Evolutionary conservation across 2,113 vertebrate species (phyloP).

Genomic region (Procavia capensis): DNA sequence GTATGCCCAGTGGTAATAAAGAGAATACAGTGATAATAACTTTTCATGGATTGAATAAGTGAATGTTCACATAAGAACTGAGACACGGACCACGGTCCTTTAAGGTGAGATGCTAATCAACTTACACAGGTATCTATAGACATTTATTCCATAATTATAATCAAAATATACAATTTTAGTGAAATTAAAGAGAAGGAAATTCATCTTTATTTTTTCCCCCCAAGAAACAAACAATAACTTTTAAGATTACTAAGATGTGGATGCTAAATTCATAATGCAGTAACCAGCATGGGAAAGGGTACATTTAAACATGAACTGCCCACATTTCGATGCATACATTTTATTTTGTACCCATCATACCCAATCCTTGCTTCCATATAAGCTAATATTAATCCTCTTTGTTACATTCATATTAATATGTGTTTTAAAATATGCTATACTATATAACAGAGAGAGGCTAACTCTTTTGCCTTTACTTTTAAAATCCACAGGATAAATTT

Average conservation of each 20-base stretch:
- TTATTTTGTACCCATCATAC: not conserved
- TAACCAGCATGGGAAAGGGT: not conserved
- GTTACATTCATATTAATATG: slow-evolving; percentile 27
- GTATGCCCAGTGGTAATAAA: not conserved
- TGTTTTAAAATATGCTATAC: not conserved
- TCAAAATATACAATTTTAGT: not conserved
- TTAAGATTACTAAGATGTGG: not conserved
- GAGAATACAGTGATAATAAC: not conserved
- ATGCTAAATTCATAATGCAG: not conserved
- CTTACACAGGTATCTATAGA: not conserved
- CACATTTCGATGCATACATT: not conserved
- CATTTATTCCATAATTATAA: not conserved
- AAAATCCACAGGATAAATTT: not conserved
- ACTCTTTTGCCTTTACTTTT: not conserved
- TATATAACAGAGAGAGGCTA: not conserved
- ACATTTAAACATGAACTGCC: not conserved
- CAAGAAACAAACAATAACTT: not conserved
- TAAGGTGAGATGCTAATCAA: not conserved
- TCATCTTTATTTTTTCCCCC: not conserved
- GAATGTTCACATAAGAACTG: not conserved
- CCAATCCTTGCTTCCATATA: not conserved
- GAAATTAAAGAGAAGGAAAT: not conserved
- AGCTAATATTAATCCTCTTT: slow-evolving; percentile 71
- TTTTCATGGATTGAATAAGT: not conserved
- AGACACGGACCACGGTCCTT: not conserved